These are phyloP conservation scores for Meda fulgida DNA, from an alignment of 2,797 vertebrate genomes.

Conservation along the genomic window DNA sequence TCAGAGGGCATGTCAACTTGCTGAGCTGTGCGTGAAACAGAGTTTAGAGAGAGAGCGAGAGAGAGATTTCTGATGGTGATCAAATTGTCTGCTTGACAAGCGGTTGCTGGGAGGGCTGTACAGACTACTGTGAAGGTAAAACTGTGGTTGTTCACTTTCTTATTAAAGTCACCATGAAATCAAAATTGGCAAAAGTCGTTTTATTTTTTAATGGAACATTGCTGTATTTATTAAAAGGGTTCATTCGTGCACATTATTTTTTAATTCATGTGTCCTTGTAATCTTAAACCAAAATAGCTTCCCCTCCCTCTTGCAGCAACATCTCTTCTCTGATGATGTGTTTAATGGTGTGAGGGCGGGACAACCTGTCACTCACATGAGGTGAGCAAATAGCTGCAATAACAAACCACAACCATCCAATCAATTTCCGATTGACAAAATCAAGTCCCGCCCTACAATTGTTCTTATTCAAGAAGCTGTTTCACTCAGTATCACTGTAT, in stretches of 20 bases:
- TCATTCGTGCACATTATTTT: too few species aligned
- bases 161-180: background rate
- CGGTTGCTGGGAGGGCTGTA: background rate
- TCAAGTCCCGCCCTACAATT: background rate
- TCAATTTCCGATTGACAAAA: background rate
- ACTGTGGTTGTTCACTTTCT: background rate
- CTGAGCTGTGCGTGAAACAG: constrained; percentile 32
- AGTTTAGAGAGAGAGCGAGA: constrained; percentile 3
- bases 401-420: background rate
- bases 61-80: constrained; percentile 22
- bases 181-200: background rate
- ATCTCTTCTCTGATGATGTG: background rate
- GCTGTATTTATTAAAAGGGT: too few species aligned
- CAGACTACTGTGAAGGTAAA: background rate
- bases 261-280: background rate
- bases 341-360: background rate
- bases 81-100: constrained; percentile 44
- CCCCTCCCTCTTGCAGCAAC: background rate
- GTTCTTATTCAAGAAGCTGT: background rate
- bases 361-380: background rate
- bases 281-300: background rate
- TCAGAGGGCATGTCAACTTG: constrained; percentile 31
- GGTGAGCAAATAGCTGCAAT: background rate
- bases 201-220: too few species aligned
- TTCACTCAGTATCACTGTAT: too few species aligned